Evolutionary conservation across 2,888 invertebrate genomes (phyloP).

Genomic region (Tridacna gigas): DNA sequence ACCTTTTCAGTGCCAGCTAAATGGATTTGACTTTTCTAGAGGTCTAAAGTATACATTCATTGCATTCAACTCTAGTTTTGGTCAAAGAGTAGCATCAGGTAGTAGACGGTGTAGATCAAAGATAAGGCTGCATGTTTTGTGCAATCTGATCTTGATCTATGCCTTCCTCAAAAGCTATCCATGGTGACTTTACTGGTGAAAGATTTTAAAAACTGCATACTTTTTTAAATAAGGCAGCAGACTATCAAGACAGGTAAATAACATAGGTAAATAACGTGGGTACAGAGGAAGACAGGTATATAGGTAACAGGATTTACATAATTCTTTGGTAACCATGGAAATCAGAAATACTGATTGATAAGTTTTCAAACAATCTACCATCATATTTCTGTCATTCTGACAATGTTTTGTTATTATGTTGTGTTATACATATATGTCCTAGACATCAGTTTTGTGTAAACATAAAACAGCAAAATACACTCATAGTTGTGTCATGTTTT

Average conservation of each 20-base stretch:
- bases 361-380: conserved; percentile 5
- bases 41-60: too few species aligned
- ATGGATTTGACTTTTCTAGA: too few species aligned
- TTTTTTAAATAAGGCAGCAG: neutral
- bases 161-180: neutral
- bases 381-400: neutral
- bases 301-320: neutral
- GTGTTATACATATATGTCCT: conserved; percentile 38
- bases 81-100: too few species aligned
- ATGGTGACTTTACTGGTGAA: too few species aligned
- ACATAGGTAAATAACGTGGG: too few species aligned
- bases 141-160: neutral
- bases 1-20: too few species aligned
- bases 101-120: neutral
- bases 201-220: too few species aligned
- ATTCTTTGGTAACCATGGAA: neutral
- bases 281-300: neutral
- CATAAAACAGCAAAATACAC: conserved; percentile 27
- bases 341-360: neutral
- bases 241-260: neutral
- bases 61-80: too few species aligned
- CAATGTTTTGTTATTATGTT: conserved; percentile 28
- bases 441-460: conserved; percentile 40
- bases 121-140: neutral
- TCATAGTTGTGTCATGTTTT: neutral